These are phyloP conservation scores for Drosophila subobscura DNA, from an alignment of 1,140 invertebrate species.

Conservation along the genomic window DNA sequence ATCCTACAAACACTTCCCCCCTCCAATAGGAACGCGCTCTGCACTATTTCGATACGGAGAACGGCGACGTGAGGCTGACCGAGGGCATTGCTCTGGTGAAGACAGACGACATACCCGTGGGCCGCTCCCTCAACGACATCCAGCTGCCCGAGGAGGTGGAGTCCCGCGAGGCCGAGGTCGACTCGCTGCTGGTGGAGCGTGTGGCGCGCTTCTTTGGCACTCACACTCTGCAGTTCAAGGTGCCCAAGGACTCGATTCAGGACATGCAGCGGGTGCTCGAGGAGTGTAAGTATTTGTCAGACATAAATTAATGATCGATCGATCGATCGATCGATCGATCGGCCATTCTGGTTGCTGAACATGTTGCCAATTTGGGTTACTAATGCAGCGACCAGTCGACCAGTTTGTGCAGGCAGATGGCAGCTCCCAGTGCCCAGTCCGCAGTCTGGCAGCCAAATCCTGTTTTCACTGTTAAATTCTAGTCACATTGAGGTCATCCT, in stretches of 20 bases:
- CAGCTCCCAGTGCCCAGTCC: background rate
- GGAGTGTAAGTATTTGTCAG: slow-evolving; percentile 83
- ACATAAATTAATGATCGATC: slow-evolving; percentile 9
- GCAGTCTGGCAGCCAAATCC: slow-evolving; percentile 53
- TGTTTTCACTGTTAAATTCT: slow-evolving; percentile 79
- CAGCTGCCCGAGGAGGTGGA: slow-evolving; percentile 87
- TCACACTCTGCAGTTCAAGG: slow-evolving; percentile 90
- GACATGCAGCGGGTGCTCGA: slow-evolving; percentile 88
- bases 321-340: background rate
- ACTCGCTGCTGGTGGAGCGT: slow-evolving; percentile 89
- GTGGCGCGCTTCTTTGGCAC: slow-evolving; percentile 90
- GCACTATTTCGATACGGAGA: slow-evolving; percentile 87
- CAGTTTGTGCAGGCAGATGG: slow-evolving; percentile 25
- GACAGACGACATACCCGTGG: slow-evolving; percentile 85
- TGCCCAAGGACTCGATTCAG: slow-evolving; percentile 88
- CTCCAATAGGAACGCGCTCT: slow-evolving; percentile 86
- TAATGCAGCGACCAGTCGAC: slow-evolving; percentile 66
- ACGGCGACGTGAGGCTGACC: slow-evolving; percentile 86
- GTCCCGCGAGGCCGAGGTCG: slow-evolving; percentile 90
- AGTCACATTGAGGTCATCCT: slow-evolving; percentile 69
- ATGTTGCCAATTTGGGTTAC: slow-evolving; percentile 68
- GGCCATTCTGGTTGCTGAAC: slow-evolving; percentile 46
- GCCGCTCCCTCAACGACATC: slow-evolving; percentile 84
- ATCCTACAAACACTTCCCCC: background rate
- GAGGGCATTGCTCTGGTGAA: slow-evolving; percentile 89